Conservation (phyloP, 1,140 invertebrate genomes). For the Leptonema lineaticorne region DNA sequence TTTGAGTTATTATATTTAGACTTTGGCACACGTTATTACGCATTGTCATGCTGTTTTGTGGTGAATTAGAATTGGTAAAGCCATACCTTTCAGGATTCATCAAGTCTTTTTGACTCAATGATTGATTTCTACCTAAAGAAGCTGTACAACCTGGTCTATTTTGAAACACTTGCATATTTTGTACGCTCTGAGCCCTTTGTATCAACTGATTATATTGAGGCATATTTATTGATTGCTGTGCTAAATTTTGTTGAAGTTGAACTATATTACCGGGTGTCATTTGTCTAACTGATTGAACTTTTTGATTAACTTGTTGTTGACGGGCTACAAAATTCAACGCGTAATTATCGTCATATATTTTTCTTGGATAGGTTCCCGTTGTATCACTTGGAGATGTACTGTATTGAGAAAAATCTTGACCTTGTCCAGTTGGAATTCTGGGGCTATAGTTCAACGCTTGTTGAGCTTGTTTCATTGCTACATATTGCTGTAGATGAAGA, state of each 20-base stretch:
- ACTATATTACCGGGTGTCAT: conserved; percentile 39
- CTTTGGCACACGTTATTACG: conserved; percentile 55
- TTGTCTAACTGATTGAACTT: conserved; percentile 26
- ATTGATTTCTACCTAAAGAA: conserved; percentile 39
- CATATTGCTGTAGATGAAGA: conserved; percentile 54
- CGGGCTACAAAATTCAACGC: conserved; percentile 36
- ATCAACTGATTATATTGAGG: conserved; percentile 54
- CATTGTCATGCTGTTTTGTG: conserved; percentile 42
- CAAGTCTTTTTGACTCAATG: conserved; percentile 37
- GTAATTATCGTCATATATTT: conserved; percentile 38
- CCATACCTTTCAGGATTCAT: conserved; percentile 34
- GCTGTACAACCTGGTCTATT: conserved; percentile 39
- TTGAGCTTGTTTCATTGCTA: conserved; percentile 57
- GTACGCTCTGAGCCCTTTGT: conserved; percentile 46
- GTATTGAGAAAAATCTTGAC: conserved; percentile 36
- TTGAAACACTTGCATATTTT: conserved; percentile 29
- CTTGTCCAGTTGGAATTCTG: conserved; percentile 44
- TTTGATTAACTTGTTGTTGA: conserved; percentile 29
- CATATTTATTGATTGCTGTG: conserved; percentile 48
- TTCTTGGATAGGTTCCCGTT: conserved; percentile 33
- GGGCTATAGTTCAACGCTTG: conserved; percentile 54
- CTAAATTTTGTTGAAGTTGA: conserved; percentile 49
- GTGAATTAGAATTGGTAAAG: conserved; percentile 17
- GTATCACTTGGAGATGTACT: conserved; percentile 30
- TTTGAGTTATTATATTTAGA: conserved; percentile 55